Percentiles rank a stretch among this genome's conserved stretches.
Conservation (phyloP, 2,797 vertebrate species). For the Falco cherrug region DNA sequence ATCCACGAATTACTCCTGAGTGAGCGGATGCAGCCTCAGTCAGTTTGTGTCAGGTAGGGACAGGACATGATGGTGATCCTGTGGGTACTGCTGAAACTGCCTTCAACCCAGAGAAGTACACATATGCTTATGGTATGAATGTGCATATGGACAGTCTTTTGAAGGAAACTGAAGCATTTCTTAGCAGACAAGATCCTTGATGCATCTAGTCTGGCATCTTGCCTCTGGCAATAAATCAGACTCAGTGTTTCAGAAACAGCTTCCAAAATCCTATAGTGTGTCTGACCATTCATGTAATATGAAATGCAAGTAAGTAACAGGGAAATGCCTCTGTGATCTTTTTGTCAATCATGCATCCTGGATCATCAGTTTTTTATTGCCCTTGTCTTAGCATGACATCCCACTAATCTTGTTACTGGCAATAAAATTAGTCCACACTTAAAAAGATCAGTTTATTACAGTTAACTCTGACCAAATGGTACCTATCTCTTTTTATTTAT, state of each 20-base stretch:
- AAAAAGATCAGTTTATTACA: not conserved
- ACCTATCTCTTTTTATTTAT: not conserved
- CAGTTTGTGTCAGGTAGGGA: not conserved
- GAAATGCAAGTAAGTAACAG: not conserved
- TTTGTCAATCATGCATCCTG: not conserved
- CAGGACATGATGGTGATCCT: not conserved
- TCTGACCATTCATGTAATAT: not conserved
- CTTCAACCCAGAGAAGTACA: not conserved
- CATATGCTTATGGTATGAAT: not conserved
- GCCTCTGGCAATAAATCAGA: constrained; percentile 34
- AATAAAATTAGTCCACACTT: not conserved
- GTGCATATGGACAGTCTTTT: not conserved
- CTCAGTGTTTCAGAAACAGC: not conserved
- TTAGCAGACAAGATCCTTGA: constrained; percentile 25
- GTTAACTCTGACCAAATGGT: not conserved
- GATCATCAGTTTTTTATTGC: not conserved
- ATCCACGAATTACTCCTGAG: not conserved
- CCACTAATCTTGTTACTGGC: not conserved
- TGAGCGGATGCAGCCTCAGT: not conserved
- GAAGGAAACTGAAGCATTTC: not conserved
- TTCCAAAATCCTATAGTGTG: not conserved
- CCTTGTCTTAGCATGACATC: not conserved
- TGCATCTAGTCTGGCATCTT: constrained; percentile 33
- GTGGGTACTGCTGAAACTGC: not conserved
- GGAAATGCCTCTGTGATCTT: not conserved